Base-by-base conservation (phyloP, 2,888 invertebrate genomes). In the Dryobotodes eremita region DNA sequence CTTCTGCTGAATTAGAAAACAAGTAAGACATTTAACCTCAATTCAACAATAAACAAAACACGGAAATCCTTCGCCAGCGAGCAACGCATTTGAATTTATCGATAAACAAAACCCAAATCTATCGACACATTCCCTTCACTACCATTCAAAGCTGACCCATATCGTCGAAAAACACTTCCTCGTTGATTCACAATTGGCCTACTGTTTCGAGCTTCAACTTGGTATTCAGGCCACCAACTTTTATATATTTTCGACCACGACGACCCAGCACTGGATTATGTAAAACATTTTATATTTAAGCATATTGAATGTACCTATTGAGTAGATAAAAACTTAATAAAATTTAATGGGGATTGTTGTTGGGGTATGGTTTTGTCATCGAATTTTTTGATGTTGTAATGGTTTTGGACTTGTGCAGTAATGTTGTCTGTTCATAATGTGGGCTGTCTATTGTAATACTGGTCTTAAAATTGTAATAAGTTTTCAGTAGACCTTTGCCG, bases 131-230 rank as follows among this genome's bases (percentile, higher is more conserved):
- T 84, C 79, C 77, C 93, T 85, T 90, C 94, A 89, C 94, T 94
- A 93, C 46, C 69, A 89, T 61, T 89, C 88, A 92, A 92, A 90
- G 91, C 90, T 94, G 96, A 95, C 96, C 96, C 93, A 95, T 95
- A 95, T 95, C 88, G 90, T 91, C 88, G 90, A 94, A 95, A 94
- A 94, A 93, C 91, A 93, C 94, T 95, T 95, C 95, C 95, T 94
- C 93, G 92, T 94, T 90, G 92, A 91, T 91, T 93, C 93, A 95
- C 95, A 95, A 94, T 92, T 94, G 90, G 91, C 90, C 92, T 90
- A 92, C 95, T 95, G 95, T 95, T 93, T 88, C 66, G 89, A 90
- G 89, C 89, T 92, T 92, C 90, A 92, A 88, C 89, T 84, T 86
- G 93, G 94, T 94, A 95, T 96, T 94, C 93, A 89, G 96, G 94